Base-by-base conservation (phyloP, 2,888 invertebrate species). In the Drosophila trichaetosa region DNA sequence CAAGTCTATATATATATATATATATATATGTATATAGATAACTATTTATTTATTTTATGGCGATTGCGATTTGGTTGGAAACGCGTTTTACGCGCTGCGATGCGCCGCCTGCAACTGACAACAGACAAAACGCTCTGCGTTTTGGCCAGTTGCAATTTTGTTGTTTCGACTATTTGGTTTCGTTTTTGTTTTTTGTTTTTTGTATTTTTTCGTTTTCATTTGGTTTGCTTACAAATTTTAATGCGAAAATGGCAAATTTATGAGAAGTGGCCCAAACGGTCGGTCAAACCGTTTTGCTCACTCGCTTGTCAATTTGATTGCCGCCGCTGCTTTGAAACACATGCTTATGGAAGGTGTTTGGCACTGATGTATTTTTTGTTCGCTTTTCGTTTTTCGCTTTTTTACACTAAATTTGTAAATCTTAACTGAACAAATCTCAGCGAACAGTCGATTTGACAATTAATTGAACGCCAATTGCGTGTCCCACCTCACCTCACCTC, bases 161-260 rank as follows among this genome's bases (percentile, higher is more conserved):
- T 57, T 38, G 57, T 57, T 16, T 60, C 48, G 42, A 38, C 57
- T 66, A 34, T 64, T 70, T 73, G 58, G 69, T 53, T 63, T 70
- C 56, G 57, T 16, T 46, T 46, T 21, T 36, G 18, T 18, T 36
- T 36, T 18, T 18, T 18, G 18, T 38, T 46, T 7, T 48, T 63
- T 7, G 11, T 11, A 21, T 7, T 46, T 46, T 53, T 63, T 67
- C 51, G 59, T 69, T 66, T 67, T n/a, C 61, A 72, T 74, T 83
- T 69, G 77, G 77, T 81, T 81, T 72, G 85, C 71, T 89, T 84
- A 87, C 87, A 87, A 89, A 91, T 90, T 90, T 90, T 90, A 90
- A 90, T 90, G 87, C 90, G 89, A 90, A 90, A 91, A 91, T 91
- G 90, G 89, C 90, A 89, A 90, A 89, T 90, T 90, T 90, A 90